Evolutionary conservation across 1,140 invertebrate genomes (phyloP), one percentile per base, ranked within the genome.

Genomic region (Camponotus floridanus): DNA sequence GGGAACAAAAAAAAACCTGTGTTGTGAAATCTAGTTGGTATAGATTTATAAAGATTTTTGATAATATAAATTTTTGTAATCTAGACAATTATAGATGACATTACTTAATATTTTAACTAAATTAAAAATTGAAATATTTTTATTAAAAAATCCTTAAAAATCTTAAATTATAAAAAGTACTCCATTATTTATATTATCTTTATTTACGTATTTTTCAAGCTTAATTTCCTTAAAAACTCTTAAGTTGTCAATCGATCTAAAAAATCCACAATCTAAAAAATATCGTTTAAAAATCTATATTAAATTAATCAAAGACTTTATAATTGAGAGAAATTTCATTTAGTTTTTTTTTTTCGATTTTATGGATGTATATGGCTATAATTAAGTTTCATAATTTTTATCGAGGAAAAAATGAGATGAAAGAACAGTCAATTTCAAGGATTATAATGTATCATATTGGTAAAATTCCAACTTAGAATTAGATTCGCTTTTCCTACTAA

Each of bases 401-500:
- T 39, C 7, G 13, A 3, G 9, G 26, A 6, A 57, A 18, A 67
- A 11, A 21, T 7, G 0, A 51, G 3, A 6, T 15, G 11, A 51
- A 13, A 11, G 5, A 6, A 42, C 21, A n/a, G 51, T 39, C 9
- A 61, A 31, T 76, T 61, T 76, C n/a, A 8, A 42, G 31, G 18
- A 42, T 13, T 45, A 21, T 13, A 11, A 3, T 26, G 45, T n/a
- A 42, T 7, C 26, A 26, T 7, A 78, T 33, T 2, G 5, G 5
- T 48, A 45, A 64, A 6, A 64, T 45, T 21, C 26, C 33, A 57
- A 76, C n/a, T 76, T 39, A 26, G 4, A 76, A 33, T 76, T 39
- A 26, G 4, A 9, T 18, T 31, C 4, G 42, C n/a, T 0, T 67
- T 80, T 80, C 33, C 13, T 9, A 11, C 7, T 9, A 57, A 55